Conservation (phyloP, 2,113 vertebrate species). For the Hemibagrus wyckioides region DNA sequence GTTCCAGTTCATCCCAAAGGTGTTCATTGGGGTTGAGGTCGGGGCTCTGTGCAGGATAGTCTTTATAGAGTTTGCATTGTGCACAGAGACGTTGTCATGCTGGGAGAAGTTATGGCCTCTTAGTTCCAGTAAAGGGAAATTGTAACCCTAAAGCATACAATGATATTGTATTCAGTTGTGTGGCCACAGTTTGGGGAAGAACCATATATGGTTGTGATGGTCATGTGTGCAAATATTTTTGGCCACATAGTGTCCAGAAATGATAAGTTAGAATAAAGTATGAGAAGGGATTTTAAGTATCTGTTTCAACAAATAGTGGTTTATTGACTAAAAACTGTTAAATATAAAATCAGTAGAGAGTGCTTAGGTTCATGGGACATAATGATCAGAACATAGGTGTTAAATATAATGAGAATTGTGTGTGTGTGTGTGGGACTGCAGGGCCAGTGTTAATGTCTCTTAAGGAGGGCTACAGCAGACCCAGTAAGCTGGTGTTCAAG, state of each 20-base stretch:
- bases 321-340: background rate
- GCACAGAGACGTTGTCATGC: background rate
- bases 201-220: background rate
- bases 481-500: slow-evolving; percentile 87
- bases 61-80: background rate
- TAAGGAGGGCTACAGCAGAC: slow-evolving; percentile 89
- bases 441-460: slow-evolving; percentile 94
- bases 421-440: slow-evolving; percentile 60
- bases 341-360: background rate
- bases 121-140: background rate
- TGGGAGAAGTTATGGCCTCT: background rate
- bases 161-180: background rate
- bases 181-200: background rate
- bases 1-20: background rate
- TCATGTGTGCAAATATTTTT: background rate
- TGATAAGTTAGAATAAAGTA: background rate
- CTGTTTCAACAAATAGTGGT: background rate
- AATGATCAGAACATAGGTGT: background rate
- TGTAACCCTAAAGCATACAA: background rate
- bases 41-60: background rate
- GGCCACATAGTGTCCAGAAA: background rate
- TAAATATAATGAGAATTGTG: slow-evolving; percentile 6
- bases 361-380: background rate
- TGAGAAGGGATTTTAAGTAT: background rate
- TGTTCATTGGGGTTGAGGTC: background rate